A percentile compares a stretch with the other conserved stretches of the same genome.
phyloP scores from a whole-genome alignment of 2,888 invertebrate genomes.

The Ormyrus nitidulus region DNA sequence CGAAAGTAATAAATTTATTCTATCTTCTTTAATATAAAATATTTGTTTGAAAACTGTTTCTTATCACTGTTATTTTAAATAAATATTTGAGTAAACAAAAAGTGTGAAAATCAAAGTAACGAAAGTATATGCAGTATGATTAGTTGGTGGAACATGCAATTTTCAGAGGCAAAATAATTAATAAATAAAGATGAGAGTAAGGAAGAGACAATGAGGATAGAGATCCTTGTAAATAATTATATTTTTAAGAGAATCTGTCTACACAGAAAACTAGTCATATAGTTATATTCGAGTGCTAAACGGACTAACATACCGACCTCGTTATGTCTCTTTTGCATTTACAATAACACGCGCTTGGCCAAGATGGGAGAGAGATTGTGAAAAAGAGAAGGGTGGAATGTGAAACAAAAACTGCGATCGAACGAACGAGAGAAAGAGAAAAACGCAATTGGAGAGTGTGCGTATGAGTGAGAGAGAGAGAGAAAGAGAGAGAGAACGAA shows the following conservation, averaged over 20 bases:
- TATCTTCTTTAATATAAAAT: constrained; percentile 15
- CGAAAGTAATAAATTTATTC: neutral
- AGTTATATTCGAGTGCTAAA: constrained; percentile 74
- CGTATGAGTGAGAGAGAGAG: constrained; percentile 15
- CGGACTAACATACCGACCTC: constrained; percentile 73
- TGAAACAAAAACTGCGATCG: constrained; percentile 31
- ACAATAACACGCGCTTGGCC: constrained; percentile 68
- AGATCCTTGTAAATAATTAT: constrained; percentile 75
- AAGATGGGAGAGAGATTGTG: constrained; percentile 59
- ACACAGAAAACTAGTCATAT: constrained; percentile 74
- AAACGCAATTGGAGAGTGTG: constrained; percentile 7
- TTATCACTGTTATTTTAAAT: neutral
- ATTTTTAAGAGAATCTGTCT: constrained; percentile 74
- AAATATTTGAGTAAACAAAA: constrained; percentile 19
- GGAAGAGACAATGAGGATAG: constrained; percentile 50
- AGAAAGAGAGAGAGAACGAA: constrained; percentile 14
- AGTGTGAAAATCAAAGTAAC: constrained; percentile 33
- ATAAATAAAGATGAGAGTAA: constrained; percentile 15
- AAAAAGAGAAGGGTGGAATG: constrained; percentile 41
- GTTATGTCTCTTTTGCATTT: constrained; percentile 74
- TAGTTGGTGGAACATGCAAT: constrained; percentile 1
- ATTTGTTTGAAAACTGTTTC: neutral
- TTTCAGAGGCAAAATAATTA: constrained; percentile 17
- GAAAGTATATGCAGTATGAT: constrained; percentile 15
- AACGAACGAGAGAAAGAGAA: constrained; percentile 11